Conservation (phyloP, 2,113 vertebrate genomes). For the Lasiurus borealis region DNA sequence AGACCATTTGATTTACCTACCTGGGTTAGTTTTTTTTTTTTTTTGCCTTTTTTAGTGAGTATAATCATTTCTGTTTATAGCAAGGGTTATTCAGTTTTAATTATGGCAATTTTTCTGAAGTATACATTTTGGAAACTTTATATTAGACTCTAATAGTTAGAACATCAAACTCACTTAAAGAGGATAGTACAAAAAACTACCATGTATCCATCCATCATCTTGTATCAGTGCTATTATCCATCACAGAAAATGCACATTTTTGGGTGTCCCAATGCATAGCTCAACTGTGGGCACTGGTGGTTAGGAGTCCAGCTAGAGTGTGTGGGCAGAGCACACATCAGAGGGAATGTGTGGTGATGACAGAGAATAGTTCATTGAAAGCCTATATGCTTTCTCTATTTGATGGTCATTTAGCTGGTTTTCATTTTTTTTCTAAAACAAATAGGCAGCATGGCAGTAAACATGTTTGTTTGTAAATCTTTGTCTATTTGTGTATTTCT, state of each 20-base stretch:
- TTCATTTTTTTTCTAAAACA: constrained; percentile 5
- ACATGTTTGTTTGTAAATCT: background rate
- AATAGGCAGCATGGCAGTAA: background rate
- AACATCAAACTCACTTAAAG: constrained; percentile 6
- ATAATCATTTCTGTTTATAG: constrained; percentile 66
- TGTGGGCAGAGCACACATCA: background rate
- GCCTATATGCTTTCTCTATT: background rate
- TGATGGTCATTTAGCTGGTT: background rate
- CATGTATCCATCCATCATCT: background rate
- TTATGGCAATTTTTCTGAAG: constrained; percentile 58
- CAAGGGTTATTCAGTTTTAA: constrained; percentile 64
- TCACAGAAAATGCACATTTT: background rate
- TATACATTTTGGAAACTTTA: constrained; percentile 26
- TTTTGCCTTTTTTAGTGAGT: constrained; percentile 22
- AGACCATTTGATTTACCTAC: constrained; percentile 25
- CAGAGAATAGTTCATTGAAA: background rate
- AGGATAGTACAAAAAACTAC: background rate
- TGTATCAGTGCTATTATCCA: background rate
- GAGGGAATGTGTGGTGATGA: background rate
- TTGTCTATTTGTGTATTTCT: constrained; percentile 12
- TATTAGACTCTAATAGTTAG: background rate
- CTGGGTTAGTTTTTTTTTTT: constrained; percentile 52
- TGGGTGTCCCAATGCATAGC: background rate
- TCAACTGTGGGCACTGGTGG: background rate
- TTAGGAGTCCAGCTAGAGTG: background rate